phyloP scores from a whole-genome alignment of 2,888 invertebrate genomes.

The Rhimphoctona megacephalus region DNA sequence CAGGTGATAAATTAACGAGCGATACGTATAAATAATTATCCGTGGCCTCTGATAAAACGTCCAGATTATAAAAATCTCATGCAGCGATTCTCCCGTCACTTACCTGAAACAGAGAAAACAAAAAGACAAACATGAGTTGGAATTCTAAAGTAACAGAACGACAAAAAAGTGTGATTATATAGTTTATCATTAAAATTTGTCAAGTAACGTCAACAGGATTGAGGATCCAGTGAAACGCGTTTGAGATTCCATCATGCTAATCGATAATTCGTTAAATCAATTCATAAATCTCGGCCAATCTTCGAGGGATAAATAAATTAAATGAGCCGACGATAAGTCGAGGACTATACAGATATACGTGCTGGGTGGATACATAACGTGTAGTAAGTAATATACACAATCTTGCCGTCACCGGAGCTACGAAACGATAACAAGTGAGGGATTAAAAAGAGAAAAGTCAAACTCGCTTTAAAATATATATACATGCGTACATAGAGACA shows the following conservation, averaged over 20 bases:
- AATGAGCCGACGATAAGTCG: conserved; percentile 59
- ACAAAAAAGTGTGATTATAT: conserved; percentile 15
- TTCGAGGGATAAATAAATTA: conserved; percentile 64
- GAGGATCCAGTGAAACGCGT: conserved; percentile 26
- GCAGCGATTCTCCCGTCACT: conserved; percentile 63
- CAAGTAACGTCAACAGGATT: conserved; percentile 15
- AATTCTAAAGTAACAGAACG: conserved; percentile 14
- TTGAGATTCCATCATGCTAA: conserved; percentile 53
- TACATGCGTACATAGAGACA: conserved; percentile 4
- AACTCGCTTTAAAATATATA: conserved; percentile 41
- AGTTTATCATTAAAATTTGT: conserved; percentile 53
- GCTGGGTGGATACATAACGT: conserved; percentile 4
- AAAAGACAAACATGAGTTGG: conserved; percentile 34
- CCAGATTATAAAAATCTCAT: conserved; percentile 1
- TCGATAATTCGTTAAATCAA: conserved; percentile 65
- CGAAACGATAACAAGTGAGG: conserved; percentile 63
- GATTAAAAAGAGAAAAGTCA: conserved; percentile 29
- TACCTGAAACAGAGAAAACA: conserved; percentile 74
- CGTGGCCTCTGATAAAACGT: background rate
- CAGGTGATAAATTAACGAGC: background rate
- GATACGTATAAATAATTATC: background rate
- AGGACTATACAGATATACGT: conserved; percentile 22
- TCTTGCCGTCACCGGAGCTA: conserved; percentile 47
- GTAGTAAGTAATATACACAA: conserved; percentile 52
- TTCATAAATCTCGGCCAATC: conserved; percentile 65